Conservation (phyloP, 1,140 invertebrate species). For the Camponotus vicinus region DNA sequence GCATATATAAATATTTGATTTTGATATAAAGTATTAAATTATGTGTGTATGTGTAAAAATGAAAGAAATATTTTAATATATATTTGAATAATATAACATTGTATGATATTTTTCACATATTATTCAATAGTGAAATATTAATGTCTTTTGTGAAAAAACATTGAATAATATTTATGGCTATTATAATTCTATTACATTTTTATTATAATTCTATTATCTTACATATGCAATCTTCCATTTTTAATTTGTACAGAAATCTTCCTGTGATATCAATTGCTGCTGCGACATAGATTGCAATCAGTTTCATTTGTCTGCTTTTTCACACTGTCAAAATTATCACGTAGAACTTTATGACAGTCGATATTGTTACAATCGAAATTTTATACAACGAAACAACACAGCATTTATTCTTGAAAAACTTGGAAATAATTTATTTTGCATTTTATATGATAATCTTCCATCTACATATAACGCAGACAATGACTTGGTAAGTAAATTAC, state of each 20-base stretch:
- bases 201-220: neutral
- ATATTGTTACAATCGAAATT: slow-evolving; percentile 83
- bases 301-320: slow-evolving; percentile 81
- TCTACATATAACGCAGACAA: slow-evolving; percentile 78
- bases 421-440: slow-evolving; percentile 83
- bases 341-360: slow-evolving; percentile 81
- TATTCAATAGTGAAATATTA: neutral
- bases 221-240: slow-evolving; percentile 14
- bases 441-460: slow-evolving; percentile 84
- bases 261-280: slow-evolving; percentile 84
- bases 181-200: neutral
- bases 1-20: neutral
- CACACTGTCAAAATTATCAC: slow-evolving; percentile 77
- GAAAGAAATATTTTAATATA: neutral
- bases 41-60: neutral
- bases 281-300: slow-evolving; percentile 83
- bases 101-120: neutral
- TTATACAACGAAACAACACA: slow-evolving; percentile 82
- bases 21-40: too few relatives aligned
- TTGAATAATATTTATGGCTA: slow-evolving; percentile 19
- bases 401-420: slow-evolving; percentile 82
- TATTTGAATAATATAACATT: neutral
- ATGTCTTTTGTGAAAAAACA: neutral
- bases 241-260: slow-evolving; percentile 68
- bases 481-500: slow-evolving; percentile 75